These are phyloP conservation scores for Syrista parreyssii DNA, from an alignment of 2,888 invertebrate species.

Conservation along the genomic window DNA sequence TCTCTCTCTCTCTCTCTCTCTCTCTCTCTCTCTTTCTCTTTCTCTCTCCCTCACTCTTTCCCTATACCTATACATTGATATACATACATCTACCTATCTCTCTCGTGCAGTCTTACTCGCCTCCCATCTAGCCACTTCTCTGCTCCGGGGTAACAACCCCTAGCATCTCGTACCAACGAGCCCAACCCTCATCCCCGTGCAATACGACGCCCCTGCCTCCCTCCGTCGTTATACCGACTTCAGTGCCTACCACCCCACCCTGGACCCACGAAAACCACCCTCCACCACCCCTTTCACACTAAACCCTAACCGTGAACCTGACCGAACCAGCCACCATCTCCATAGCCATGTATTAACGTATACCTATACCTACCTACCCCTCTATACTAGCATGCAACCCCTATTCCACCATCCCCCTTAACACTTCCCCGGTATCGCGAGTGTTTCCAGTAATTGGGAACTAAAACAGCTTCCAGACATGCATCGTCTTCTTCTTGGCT, in stretches of 20 bases:
- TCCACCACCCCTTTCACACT: neutral
- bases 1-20: conserved; percentile 16
- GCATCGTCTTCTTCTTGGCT: conserved; percentile 23
- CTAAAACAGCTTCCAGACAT: conserved; percentile 52
- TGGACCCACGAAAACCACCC: conserved; percentile 21
- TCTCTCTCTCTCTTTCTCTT: conserved; percentile 26
- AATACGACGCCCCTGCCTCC: conserved; percentile 45
- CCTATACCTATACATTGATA: neutral
- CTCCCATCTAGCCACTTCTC: neutral
- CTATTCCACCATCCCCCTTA: conserved; percentile 29
- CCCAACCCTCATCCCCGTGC: conserved; percentile 39
- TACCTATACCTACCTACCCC: neutral
- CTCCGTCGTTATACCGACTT: conserved; percentile 48
- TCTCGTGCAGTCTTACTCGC: neutral
- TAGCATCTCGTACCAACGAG: conserved; percentile 14
- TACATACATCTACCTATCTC: neutral
- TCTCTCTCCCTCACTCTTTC: conserved; percentile 30
- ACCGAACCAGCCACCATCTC: neutral
- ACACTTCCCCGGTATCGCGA: conserved; percentile 44
- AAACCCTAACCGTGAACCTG: neutral
- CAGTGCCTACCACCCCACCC: conserved; percentile 23
- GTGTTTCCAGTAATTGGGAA: conserved; percentile 55
- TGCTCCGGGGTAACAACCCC: neutral
- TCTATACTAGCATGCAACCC: conserved; percentile 5
- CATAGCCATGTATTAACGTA: neutral